Evolutionary conservation across 2,888 invertebrate genomes (phyloP), one percentile per base, ranked within the genome.

Genomic region (Chrysina gloriosa): DNA sequence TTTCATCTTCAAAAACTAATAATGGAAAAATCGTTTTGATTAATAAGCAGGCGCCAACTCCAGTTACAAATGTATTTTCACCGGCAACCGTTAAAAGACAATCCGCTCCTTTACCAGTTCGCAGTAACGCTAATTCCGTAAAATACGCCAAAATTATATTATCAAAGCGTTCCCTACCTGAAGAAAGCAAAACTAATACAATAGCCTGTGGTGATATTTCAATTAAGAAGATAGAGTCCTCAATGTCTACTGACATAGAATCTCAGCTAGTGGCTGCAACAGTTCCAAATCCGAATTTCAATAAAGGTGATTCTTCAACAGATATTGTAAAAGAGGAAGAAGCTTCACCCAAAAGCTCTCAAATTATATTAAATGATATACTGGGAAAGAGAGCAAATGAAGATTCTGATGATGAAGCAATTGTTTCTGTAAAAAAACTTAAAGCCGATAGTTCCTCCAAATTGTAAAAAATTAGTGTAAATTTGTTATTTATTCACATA

Each of bases 61-160:
- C 71, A 39, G 23, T 67, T 6, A 11, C 68, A 34, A 64, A 52
- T 11, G 23, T 50, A 63, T 42, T 74, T 56, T 67, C 74, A 19
- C 69, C 75, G 36, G 67, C 71, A 29, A 63, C 69, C 6, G 50
- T 71, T 6, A 73, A 71, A 69, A 65, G 71, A 63, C 70, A 69
- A 27, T 27, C 72, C 34, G 58, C 74, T 9, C 64, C 73, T 5
- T 23, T 71, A 3, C 69, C 71, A 34, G 47, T 71, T 11, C 66
- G 71, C 25, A 73, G 67, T 50, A 52, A 63, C 56, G 56, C 67
- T 23, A 74, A 74, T 71, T 71, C 73, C 14, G 68, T 74, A 3
- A 86, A 86, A 71, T 86, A 85, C 63, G 85, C 86, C 0, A 86
- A 86, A 72, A 86, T 86, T 67, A 84, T 86, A 69, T 75, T 86